A percentile compares a stretch with the other conserved stretches of the same genome.
These are phyloP conservation scores for Hypomesus transpacificus DNA, from an alignment of 2,113 vertebrate species.

Conservation along the genomic window DNA sequence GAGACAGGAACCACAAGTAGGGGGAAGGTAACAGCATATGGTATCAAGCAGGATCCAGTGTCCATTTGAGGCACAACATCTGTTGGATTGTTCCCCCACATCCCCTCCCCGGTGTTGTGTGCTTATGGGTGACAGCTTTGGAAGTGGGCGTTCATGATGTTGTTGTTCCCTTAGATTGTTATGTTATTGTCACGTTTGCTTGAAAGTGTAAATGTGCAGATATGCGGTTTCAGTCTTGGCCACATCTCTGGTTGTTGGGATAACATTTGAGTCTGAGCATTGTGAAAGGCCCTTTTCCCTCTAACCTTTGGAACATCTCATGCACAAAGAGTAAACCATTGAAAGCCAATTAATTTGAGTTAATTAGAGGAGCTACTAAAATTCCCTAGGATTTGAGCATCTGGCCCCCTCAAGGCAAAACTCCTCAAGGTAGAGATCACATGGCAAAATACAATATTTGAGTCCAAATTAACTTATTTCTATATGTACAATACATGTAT, in stretches of 20 bases:
- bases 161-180: background rate
- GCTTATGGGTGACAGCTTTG: background rate
- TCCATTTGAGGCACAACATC: background rate
- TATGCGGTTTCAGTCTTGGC: slow-evolving; percentile 8
- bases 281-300: slow-evolving; percentile 29
- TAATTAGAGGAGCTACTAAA: slow-evolving; percentile 54
- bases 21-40: slow-evolving; percentile 6
- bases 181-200: background rate
- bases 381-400: slow-evolving; percentile 53
- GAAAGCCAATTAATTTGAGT: slow-evolving; percentile 58
- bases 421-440: slow-evolving; percentile 32
- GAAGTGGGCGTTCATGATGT: background rate
- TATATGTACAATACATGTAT: background rate
- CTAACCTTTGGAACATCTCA: slow-evolving; percentile 33
- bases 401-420: slow-evolving; percentile 45
- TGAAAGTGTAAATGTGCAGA: slow-evolving; percentile 1
- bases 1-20: background rate
- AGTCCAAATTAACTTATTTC: slow-evolving; percentile 11
- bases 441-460: slow-evolving; percentile 36
- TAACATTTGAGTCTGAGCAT: slow-evolving; percentile 35
- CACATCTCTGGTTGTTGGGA: slow-evolving; percentile 24
- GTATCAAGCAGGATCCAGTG: background rate
- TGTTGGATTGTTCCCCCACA: background rate
- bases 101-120: background rate
- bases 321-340: slow-evolving; percentile 47